Conservation (phyloP, 2,113 vertebrate species). For the Thymallus thymallus region DNA sequence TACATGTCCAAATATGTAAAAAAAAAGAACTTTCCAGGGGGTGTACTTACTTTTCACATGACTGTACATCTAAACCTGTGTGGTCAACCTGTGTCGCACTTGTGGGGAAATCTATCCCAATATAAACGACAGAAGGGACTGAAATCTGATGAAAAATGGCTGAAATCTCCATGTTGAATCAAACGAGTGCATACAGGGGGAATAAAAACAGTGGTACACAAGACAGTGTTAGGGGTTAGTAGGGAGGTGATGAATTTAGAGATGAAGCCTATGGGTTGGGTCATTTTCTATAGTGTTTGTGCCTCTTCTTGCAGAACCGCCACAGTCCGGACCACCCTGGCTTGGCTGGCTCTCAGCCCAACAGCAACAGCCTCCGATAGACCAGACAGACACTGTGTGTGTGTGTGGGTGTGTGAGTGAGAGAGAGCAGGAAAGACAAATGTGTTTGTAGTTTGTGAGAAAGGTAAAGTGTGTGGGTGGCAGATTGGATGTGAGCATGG, state of each 20-base stretch:
- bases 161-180: too few relatives aligned
- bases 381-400: conserved; percentile 52
- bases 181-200: too few relatives aligned
- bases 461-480: conserved; percentile 2
- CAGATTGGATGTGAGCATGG: conserved; percentile 14
- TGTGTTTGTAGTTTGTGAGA: conserved; percentile 15
- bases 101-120: too few relatives aligned
- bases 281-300: background rate
- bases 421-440: conserved; percentile 19
- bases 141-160: too few relatives aligned
- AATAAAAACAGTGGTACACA: background rate
- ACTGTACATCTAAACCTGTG: too few relatives aligned
- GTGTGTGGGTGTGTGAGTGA: conserved; percentile 18
- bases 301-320: conserved; percentile 78
- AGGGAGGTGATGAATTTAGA: background rate
- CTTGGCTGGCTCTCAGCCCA: conserved; percentile 89
- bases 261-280: background rate
- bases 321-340: conserved; percentile 95
- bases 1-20: too few relatives aligned
- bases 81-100: too few relatives aligned
- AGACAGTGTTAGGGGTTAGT: background rate
- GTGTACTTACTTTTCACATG: too few relatives aligned
- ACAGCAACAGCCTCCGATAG: conserved; percentile 94
- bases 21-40: too few relatives aligned
- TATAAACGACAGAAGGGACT: too few relatives aligned